Evolutionary conservation across 2,888 invertebrate genomes (phyloP), one percentile per base, ranked within the genome.

Genomic region (Dryobota labecula): DNA sequence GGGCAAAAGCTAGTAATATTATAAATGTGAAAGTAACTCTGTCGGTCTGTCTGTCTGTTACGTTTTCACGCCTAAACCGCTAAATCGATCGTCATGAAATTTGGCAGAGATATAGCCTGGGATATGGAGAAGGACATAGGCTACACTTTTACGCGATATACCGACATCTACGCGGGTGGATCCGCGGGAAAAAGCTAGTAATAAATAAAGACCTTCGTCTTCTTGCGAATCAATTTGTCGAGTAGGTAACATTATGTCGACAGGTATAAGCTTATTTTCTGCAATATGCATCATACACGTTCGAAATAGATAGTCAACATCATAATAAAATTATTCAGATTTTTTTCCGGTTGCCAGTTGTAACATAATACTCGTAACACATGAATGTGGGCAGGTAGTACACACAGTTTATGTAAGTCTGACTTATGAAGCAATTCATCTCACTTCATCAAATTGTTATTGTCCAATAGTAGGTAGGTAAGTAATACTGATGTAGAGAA

Each of bases 361-460:
- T n/a, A n/a, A n/a, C n/a, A n/a, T n/a, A n/a, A 15, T 9, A 30
- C 49, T 13, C 20, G 49, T 38, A 15, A 49, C 15, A 41, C 49
- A 18, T 66, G 15, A 61, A 49, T 38, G 5, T 18, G n/a, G 0
- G 11, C 8, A 53, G 24, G 24, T 36, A 57, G 8, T 38, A 24
- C 24, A 20, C 43, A n/a, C 18, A 24, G n/a, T 53, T 24, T 18
- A n/a, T 41, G 13, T 51, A 15, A 47, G n/a, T 60, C 27, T 74
- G 9, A 73, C 20, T 36, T 57, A 69, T 57, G 45, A 58, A 60
- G 47, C 41, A 13, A 63, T 70, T 63, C 5, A 20, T 70, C 36
- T 49, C n/a, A 53, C 49, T 76, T n/a, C 13, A 45, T 76, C 47
- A 36, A 30, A 36, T 30, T 43, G 11, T 66, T 67, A 20, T 49